Conservation (phyloP, 2,113 vertebrate genomes). For the Delphinapterus leucas region DNA sequence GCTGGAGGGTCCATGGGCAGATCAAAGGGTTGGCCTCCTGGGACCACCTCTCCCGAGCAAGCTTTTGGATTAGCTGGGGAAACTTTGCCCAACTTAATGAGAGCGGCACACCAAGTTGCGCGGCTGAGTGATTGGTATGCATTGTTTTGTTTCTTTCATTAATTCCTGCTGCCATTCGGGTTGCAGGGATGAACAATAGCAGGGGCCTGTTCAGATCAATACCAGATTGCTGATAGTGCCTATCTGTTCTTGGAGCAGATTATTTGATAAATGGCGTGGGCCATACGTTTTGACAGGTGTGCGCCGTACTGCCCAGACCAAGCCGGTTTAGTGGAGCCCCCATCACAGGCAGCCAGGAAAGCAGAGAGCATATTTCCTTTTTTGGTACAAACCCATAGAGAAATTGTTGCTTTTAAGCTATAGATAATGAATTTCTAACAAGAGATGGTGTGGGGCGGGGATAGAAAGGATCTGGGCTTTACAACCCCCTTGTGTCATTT, state of each 20-base stretch:
- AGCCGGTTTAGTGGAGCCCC: conserved; percentile 73
- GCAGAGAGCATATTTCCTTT: conserved; percentile 78
- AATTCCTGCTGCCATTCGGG: conserved; percentile 94
- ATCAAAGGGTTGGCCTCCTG: background rate
- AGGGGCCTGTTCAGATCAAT: conserved; percentile 93
- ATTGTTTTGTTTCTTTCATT: conserved; percentile 98
- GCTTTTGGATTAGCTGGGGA: conserved; percentile 60
- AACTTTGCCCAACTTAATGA: conserved; percentile 79
- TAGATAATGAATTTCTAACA: conserved; percentile 57
- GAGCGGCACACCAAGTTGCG: conserved; percentile 56
- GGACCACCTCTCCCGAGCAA: background rate
- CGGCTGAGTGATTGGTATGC: conserved; percentile 90
- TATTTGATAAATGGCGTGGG: conserved; percentile 97
- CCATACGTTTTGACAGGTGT: conserved; percentile 93
- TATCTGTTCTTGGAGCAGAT: conserved; percentile 96
- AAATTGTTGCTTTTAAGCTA: conserved; percentile 47
- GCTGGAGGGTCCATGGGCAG: accelerated
- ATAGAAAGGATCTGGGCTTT: background rate
- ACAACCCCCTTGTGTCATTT: accelerated
- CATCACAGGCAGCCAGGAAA: conserved; percentile 73
- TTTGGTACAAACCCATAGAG: conserved; percentile 45
- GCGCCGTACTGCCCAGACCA: conserved; percentile 85
- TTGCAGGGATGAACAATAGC: conserved; percentile 97
- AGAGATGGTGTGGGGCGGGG: background rate
- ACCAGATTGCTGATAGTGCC: conserved; percentile 99